Evolutionary conservation across 2,797 vertebrate species (phyloP), one percentile per base, ranked within the genome.

Genomic region (Acrossocheilus wenchowensis): DNA sequence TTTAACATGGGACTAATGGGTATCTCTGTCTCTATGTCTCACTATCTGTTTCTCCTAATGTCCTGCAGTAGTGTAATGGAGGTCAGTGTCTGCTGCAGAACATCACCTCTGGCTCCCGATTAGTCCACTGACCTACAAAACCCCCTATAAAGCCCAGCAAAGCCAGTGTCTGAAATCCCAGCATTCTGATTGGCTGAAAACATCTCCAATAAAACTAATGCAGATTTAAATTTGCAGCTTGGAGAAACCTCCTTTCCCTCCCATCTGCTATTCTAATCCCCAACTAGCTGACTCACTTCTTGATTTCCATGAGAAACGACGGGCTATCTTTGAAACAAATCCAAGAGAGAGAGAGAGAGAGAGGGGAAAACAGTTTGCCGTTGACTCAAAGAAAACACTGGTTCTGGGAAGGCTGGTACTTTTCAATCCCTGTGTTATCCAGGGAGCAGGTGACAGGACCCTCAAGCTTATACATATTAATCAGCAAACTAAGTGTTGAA

Each of bases 51-150:
- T 57, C 79, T 82, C 78, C 52, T 23, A 79, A 86, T 85, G 82
- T 89, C 85, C 89, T 64, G 85, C 71, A 80, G 88, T 64, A 84
- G 17, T 45, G 82, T 88, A 86, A 87, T 77, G 69, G 88, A 83
- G 89, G 88, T 86, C 87, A 84, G 12, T 84, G 80, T 81, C 8
- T 50, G 39, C 73, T 68, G 81, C 36, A 79, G 86, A 72, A 78
- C 68, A 90, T 71, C 79, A 89, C 64, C 87, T 80, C 88, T 88
- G 85, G 88, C 87, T 90, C 64, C 54, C 80, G 77, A 89, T 91
- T 93, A 91, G 88, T 90, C 90, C 89, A 90, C 48, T 92, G 91
- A 91, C 90, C 92, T 91, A 91, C 78, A 92, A 90, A 89, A 82
- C 80, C 79, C 78, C 64, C 36, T 12, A 21, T 77, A 88, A 78